Percentiles rank a stretch among this genome's conserved stretches.
Conservation (phyloP, 2,113 vertebrate genomes). For the Peromyscus californicus region DNA sequence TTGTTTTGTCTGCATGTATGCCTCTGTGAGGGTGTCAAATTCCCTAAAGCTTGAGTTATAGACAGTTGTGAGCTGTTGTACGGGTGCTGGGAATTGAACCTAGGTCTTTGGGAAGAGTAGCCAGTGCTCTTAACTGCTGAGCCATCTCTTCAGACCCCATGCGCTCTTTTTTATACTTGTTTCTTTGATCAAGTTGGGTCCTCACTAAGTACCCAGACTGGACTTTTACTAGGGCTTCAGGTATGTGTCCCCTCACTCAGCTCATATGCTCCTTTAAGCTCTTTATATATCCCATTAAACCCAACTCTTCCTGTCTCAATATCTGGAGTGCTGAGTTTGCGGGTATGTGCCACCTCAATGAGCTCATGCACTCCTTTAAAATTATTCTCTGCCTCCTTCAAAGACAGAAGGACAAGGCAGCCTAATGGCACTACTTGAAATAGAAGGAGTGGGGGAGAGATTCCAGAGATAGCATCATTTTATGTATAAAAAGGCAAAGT, state of each 20-base stretch:
- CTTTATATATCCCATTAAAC: neutral
- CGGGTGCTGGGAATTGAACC: neutral
- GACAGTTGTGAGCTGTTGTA: neutral
- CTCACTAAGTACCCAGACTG: neutral
- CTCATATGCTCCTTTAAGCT: neutral
- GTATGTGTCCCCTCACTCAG: neutral
- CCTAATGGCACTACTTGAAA: neutral
- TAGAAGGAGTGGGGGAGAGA: neutral
- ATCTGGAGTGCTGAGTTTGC: neutral
- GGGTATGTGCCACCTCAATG: neutral
- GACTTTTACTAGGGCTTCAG: neutral
- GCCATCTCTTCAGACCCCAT: neutral
- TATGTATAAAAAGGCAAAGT: neutral
- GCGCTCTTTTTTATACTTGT: neutral
- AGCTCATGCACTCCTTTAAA: neutral
- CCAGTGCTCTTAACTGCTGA: neutral
- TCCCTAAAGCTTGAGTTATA: neutral
- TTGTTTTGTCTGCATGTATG: neutral
- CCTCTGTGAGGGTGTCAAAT: neutral
- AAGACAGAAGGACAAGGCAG: neutral
- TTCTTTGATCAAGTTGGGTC: neutral
- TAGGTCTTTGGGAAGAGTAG: neutral
- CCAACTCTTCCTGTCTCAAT: neutral
- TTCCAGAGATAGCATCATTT: neutral
- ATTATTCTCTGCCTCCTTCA: neutral